Evolutionary conservation across 2,113 vertebrate species (phyloP).

Genomic region (Gasterosteus aculeatus): DNA sequence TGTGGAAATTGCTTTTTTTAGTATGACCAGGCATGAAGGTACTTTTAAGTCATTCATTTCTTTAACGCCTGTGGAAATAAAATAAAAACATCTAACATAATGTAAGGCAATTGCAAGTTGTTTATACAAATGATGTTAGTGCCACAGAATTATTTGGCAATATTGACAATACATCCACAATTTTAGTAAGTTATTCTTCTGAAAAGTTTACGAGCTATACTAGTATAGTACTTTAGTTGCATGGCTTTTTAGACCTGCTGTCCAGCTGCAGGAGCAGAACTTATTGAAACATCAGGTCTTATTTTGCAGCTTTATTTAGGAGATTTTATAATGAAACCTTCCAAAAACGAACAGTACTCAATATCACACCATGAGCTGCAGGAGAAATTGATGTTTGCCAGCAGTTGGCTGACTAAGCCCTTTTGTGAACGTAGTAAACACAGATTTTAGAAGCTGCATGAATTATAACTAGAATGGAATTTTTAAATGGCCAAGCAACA

Average conservation of each 20-base stretch:
- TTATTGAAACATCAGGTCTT: neutral
- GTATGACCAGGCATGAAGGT: neutral
- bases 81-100: neutral
- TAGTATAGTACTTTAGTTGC: neutral
- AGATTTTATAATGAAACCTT: neutral
- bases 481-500: no score
- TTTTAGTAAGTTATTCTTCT: neutral
- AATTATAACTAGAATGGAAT: no score
- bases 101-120: neutral
- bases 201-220: neutral
- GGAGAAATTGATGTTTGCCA: neutral
- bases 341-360: neutral
- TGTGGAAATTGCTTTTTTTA: neutral
- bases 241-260: neutral
- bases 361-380: neutral
- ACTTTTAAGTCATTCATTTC: neutral
- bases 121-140: neutral
- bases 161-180: neutral
- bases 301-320: neutral
- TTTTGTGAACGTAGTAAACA: neutral
- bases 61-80: neutral
- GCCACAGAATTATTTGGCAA: neutral
- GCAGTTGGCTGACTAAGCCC: neutral
- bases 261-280: neutral
- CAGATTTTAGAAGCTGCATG: no score